Percentiles rank a stretch among this genome's conserved stretches.
Conservation (phyloP, 2,888 invertebrate genomes). For the Apoda limacodes region DNA sequence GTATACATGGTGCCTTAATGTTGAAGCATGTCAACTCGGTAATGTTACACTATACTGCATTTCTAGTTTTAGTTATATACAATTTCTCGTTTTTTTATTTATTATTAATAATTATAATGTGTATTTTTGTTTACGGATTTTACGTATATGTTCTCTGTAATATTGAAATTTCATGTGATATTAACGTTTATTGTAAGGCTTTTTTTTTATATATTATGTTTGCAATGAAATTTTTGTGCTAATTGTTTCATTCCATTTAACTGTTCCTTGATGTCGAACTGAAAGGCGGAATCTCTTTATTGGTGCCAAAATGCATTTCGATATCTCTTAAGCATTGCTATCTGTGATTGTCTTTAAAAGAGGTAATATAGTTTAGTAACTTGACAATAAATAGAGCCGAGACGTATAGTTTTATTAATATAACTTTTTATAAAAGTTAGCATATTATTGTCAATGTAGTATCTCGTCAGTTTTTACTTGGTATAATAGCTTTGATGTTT, state of each 20-base stretch:
- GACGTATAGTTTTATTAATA: constrained; percentile 56
- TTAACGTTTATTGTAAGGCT: constrained; percentile 58
- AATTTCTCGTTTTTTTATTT: constrained; percentile 57
- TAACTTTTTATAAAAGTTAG: constrained; percentile 58
- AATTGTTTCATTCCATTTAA: background rate
- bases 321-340: constrained; percentile 35
- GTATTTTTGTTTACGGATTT: constrained; percentile 58
- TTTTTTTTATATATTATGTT: constrained; percentile 27
- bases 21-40: constrained; percentile 54
- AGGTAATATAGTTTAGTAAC: constrained; percentile 46
- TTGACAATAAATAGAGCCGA: constrained; percentile 25
- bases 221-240: too few relatives aligned
- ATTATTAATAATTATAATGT: constrained; percentile 55
- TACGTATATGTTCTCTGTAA: constrained; percentile 51
- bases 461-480: constrained; percentile 34
- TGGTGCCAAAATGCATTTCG: constrained; percentile 60
- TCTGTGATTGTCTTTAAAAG: constrained; percentile 51
- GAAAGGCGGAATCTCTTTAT: constrained; percentile 53
- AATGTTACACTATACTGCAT: constrained; percentile 59
- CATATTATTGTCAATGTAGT: constrained; percentile 43
- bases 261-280: constrained; percentile 20
- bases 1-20: constrained; percentile 45
- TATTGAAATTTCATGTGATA: constrained; percentile 64
- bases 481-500: constrained; percentile 54
- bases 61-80: constrained; percentile 61